Evolutionary conservation across 2,888 invertebrate species (phyloP).

Genomic region (Congeria kusceri): DNA sequence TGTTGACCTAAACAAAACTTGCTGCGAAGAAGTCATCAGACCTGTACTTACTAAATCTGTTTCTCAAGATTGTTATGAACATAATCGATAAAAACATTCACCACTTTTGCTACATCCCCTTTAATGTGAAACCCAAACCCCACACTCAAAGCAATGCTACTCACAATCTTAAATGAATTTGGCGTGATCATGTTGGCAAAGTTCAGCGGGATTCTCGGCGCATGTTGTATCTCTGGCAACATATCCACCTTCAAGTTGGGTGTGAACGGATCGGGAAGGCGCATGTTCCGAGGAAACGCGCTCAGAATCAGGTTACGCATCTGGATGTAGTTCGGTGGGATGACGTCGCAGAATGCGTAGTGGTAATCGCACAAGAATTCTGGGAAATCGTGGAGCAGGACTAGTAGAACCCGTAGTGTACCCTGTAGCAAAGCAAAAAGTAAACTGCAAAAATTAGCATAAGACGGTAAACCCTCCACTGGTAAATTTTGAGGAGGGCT

Average conservation of each 20-base stretch:
- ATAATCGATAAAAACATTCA: no score
- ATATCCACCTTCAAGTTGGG: slow-evolving; percentile 92
- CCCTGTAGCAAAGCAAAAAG: slow-evolving; percentile 82
- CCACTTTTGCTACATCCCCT: no score
- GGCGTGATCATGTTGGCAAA: slow-evolving; percentile 95
- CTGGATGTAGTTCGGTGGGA: slow-evolving; percentile 99
- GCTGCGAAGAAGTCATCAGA: no score
- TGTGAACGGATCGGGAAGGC: slow-evolving; percentile 99
- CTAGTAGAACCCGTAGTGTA: slow-evolving; percentile 96
- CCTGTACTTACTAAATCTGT: no score
- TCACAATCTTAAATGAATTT: slow-evolving; percentile 92
- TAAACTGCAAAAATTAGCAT: background rate
- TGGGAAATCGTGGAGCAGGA: slow-evolving; percentile 98
- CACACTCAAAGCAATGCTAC: background rate
- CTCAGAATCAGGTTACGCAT: slow-evolving; percentile 99
- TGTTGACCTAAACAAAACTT: no score
- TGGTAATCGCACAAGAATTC: slow-evolving; percentile 99
- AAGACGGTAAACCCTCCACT: background rate
- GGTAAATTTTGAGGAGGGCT: no score
- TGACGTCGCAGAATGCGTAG: slow-evolving; percentile 99
- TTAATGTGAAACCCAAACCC: no score
- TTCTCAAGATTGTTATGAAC: no score
- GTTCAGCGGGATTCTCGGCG: slow-evolving; percentile 94
- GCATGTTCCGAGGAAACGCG: slow-evolving; percentile 99
- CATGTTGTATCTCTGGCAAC: slow-evolving; percentile 77